Conservation (phyloP, 2,113 vertebrate genomes). For the Amia ocellicauda region DNA sequence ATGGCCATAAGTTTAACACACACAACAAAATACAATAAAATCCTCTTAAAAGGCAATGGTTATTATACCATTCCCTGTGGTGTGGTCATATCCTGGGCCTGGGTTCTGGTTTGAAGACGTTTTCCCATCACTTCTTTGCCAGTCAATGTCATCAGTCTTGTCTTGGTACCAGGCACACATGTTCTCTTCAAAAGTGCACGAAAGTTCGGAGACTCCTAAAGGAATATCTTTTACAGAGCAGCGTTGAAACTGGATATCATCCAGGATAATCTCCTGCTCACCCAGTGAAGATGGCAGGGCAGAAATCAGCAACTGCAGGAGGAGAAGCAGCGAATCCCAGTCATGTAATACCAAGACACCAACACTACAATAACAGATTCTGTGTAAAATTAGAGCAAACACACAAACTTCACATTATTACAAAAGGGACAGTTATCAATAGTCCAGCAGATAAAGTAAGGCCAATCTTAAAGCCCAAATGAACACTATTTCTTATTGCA, state of each 20-base stretch:
- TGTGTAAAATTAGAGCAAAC: too few relatives aligned
- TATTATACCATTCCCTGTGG: conserved; percentile 46
- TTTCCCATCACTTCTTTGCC: conserved; percentile 30
- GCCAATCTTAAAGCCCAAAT: too few relatives aligned
- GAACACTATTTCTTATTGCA: too few relatives aligned
- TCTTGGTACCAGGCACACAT: conserved; percentile 63
- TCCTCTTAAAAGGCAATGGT: too few relatives aligned
- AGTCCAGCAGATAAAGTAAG: neutral
- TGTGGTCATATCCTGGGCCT: conserved; percentile 35
- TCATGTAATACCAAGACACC: too few relatives aligned
- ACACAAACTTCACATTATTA: too few relatives aligned
- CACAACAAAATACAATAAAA: too few relatives aligned
- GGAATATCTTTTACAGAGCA: conserved; percentile 56
- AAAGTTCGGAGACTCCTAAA: conserved; percentile 47
- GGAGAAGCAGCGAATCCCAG: neutral
- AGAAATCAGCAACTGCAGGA: conserved; percentile 50
- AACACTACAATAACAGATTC: too few relatives aligned
- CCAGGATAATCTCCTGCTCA: conserved; percentile 49
- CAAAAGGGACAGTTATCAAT: neutral
- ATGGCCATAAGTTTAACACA: too few relatives aligned
- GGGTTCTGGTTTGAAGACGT: neutral
- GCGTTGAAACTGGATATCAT: conserved; percentile 54
- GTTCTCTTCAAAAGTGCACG: conserved; percentile 62
- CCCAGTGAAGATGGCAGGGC: rapidly evolving
- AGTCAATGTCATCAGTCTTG: conserved; percentile 42